Evolutionary conservation across 2,888 invertebrate species (phyloP), one percentile per base, ranked within the genome.

Genomic region (Drosophila helvetica): DNA sequence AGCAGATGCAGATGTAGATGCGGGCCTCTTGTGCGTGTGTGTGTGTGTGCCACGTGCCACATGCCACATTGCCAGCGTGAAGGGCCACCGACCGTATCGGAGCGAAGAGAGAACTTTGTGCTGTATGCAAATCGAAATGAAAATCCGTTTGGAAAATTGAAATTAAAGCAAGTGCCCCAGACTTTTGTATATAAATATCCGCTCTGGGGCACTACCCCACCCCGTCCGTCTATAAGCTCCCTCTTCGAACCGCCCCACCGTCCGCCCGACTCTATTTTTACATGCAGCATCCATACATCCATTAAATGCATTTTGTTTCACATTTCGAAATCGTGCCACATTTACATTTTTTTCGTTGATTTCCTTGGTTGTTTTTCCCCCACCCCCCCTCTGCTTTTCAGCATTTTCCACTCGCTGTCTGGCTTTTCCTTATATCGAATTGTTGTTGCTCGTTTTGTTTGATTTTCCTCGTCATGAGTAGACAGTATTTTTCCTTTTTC

Each of bases 261-360:
- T 15, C 19, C 38, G 15, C 22, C 17, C 17, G n/a, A 19, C 53
- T 79, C 81, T 82, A 85, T 81, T 85, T 81, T 85, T 81, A 72
- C 64, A 85, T 58, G 42, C 58, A 57, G 43, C 38, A 38, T 38
- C 6, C 38, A 38, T 10, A 19, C 48, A 38, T 83, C 71, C 81
- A 83, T 79, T 83, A 86, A 86, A 83, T 83, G 86, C 82, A 83
- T 79, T 75, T 81, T 80, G 86, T 79, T 38, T 86, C 81, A 82
- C 75, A 83, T 86, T 82, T 82, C 80, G 77, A 82, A 86, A 83
- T 82, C 83, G 82, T 86, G 82, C 79, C 86, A 82, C 86, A 82
- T 82, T 80, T 82, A 72, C 75, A 80, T 77, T 82, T 80, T 73
- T 70, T 69, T 80, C 42, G 58, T 82, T 77, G 72, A 80, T 81